phyloP scores from a whole-genome alignment of 2,888 invertebrate genomes.

The Patella ulyssiponensis region DNA sequence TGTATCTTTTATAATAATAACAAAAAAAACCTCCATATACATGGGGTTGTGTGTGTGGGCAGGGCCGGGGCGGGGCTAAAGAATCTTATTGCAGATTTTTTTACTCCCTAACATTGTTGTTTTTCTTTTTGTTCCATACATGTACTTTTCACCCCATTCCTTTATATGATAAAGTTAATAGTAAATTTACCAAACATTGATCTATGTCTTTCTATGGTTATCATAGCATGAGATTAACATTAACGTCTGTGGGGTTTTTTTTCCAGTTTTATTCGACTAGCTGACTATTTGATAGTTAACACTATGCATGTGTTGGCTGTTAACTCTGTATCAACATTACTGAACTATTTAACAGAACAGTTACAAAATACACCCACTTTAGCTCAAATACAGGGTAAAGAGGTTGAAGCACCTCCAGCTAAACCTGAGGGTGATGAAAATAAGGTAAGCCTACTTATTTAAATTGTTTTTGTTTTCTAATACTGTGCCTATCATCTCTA shows the following conservation, averaged over 20 bases:
- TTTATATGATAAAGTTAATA: too few species aligned
- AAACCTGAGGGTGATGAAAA: background rate
- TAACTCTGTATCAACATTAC: conserved; percentile 71
- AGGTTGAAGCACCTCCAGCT: background rate
- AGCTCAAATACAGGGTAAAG: conserved; percentile 65
- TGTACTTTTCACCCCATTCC: background rate
- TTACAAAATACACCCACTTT: conserved; percentile 70
- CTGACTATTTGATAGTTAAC: conserved; percentile 72
- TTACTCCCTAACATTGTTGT: background rate
- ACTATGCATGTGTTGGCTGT: conserved; percentile 73
- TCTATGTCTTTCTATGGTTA: too few species aligned
- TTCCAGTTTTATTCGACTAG: conserved; percentile 72
- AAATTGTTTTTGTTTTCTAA: too few species aligned
- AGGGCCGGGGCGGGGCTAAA: background rate
- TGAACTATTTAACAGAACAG: conserved; percentile 71
- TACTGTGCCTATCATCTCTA: too few species aligned
- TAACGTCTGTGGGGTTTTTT: too few species aligned
- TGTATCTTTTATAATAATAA: background rate
- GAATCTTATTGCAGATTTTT: background rate
- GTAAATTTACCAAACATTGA: too few species aligned
- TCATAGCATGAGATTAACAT: too few species aligned
- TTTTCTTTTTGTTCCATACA: background rate
- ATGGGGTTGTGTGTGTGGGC: background rate
- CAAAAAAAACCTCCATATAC: background rate
- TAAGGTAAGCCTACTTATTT: background rate